Evolutionary conservation across 2,888 invertebrate genomes (phyloP).

Genomic region (Mimumesa dahlbomi): DNA sequence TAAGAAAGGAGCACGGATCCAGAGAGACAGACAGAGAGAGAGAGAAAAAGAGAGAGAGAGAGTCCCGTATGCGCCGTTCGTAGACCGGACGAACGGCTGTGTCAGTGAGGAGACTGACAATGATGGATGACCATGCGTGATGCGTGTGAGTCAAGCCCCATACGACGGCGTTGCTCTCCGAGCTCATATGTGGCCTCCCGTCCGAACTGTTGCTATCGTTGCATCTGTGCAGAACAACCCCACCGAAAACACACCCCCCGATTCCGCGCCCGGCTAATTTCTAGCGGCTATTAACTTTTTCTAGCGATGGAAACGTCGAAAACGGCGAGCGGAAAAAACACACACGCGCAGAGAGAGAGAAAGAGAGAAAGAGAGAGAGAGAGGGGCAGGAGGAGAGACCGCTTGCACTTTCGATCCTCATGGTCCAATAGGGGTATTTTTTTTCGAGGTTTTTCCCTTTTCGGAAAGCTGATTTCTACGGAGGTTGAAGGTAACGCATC

Average conservation of each 20-base stretch:
- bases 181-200: constrained; percentile 76
- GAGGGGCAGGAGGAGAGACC: background rate
- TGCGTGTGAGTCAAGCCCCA: constrained; percentile 78
- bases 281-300: constrained; percentile 75
- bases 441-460: too few relatives aligned
- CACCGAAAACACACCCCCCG: constrained; percentile 67
- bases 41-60: constrained; percentile 22
- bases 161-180: constrained; percentile 70
- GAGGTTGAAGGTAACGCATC: too few relatives aligned
- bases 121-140: constrained; percentile 79
- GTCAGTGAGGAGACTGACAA: constrained; percentile 79
- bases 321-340: background rate
- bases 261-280: constrained; percentile 72
- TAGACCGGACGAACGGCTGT: constrained; percentile 65
- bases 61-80: constrained; percentile 50
- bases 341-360: too few relatives aligned
- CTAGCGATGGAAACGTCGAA: constrained; percentile 51
- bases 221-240: constrained; percentile 75
- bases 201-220: constrained; percentile 76
- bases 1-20: background rate
- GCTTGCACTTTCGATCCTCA: too few relatives aligned
- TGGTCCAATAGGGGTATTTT: too few relatives aligned
- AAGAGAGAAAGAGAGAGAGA: background rate
- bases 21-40: too few relatives aligned
- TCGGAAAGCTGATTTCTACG: too few relatives aligned